Conservation (phyloP, 2,888 invertebrate species). For the Leptinotarsa tumamoca region DNA sequence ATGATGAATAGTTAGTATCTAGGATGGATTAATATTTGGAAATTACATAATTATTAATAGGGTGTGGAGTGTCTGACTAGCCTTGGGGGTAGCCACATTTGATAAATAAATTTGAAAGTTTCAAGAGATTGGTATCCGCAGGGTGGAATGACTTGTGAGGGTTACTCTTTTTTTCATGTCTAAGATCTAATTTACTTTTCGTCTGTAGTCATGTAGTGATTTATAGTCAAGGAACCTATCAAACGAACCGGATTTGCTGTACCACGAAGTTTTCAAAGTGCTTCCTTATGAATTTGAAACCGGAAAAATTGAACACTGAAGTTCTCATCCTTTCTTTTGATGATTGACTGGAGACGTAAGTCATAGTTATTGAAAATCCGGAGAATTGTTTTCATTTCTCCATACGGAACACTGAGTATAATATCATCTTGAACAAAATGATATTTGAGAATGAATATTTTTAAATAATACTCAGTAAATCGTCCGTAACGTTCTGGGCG, state of each 20-base stretch:
- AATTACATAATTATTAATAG: no score
- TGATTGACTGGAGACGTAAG: slow-evolving; percentile 11
- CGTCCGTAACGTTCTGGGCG: slow-evolving; percentile 40
- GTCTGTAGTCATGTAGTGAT: background rate
- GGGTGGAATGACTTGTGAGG: background rate
- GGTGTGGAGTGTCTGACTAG: background rate
- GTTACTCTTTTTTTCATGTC: no score
- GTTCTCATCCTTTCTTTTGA: slow-evolving; percentile 18
- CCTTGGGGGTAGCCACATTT: background rate
- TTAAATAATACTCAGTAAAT: slow-evolving; percentile 26
- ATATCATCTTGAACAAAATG: slow-evolving; percentile 29
- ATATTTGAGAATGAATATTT: slow-evolving; percentile 31
- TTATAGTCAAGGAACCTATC: slow-evolving; percentile 24
- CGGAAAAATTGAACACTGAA: slow-evolving; percentile 36
- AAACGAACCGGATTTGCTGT: slow-evolving; percentile 37
- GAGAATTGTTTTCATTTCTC: background rate
- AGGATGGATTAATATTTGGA: no score
- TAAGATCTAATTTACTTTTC: background rate
- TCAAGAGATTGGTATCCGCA: background rate
- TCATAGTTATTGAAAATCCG: slow-evolving; percentile 19
- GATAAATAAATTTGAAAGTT: background rate
- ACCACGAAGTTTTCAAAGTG: slow-evolving; percentile 39
- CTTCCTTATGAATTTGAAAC: slow-evolving; percentile 39
- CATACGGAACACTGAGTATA: slow-evolving; percentile 20
- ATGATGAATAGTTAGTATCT: no score